These are phyloP conservation scores for Arrhopalites spinosus DNA, from an alignment of 2,888 invertebrate genomes.

Conservation along the genomic window DNA sequence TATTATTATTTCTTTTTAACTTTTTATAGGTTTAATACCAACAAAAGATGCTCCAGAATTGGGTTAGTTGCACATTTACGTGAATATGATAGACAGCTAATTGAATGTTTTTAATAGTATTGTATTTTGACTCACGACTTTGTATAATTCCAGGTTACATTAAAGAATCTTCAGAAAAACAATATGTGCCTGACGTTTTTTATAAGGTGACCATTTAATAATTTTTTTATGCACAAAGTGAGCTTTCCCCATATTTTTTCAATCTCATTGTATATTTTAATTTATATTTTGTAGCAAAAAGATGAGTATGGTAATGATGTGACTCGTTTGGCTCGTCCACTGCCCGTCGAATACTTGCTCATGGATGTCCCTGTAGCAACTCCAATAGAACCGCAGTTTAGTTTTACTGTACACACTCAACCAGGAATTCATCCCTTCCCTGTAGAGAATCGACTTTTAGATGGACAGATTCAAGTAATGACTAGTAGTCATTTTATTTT, in stretches of 20 bases:
- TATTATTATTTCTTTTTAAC: no score
- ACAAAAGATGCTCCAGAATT: slow-evolving; percentile 97
- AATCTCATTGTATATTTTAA: no score
- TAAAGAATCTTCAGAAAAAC: slow-evolving; percentile 86
- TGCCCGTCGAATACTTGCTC: slow-evolving; percentile 96
- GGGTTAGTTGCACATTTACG: no score
- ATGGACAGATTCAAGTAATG: slow-evolving; percentile 73
- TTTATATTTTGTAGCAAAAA: slow-evolving; percentile 77
- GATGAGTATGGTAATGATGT: slow-evolving; percentile 98
- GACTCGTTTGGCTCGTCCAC: slow-evolving; percentile 84
- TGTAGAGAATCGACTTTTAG: slow-evolving; percentile 78
- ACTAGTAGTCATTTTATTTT: background rate
- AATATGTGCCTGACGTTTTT: slow-evolving; percentile 98
- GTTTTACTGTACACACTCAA: slow-evolving; percentile 68
- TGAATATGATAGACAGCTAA: no score
- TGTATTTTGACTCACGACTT: no score
- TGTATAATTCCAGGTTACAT: no score
- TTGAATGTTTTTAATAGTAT: no score
- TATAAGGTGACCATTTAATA: slow-evolving; percentile 86
- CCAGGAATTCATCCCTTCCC: slow-evolving; percentile 69
- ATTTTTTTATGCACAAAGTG: background rate
- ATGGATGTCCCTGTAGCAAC: slow-evolving; percentile 96
- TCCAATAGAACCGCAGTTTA: slow-evolving; percentile 76
- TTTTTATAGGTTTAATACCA: slow-evolving; percentile 90
- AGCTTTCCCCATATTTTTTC: background rate